Percentiles rank a stretch among this genome's conserved stretches.
phyloP scores from a whole-genome alignment of 2,888 invertebrate genomes.

The Pasiphila rectangulata region DNA sequence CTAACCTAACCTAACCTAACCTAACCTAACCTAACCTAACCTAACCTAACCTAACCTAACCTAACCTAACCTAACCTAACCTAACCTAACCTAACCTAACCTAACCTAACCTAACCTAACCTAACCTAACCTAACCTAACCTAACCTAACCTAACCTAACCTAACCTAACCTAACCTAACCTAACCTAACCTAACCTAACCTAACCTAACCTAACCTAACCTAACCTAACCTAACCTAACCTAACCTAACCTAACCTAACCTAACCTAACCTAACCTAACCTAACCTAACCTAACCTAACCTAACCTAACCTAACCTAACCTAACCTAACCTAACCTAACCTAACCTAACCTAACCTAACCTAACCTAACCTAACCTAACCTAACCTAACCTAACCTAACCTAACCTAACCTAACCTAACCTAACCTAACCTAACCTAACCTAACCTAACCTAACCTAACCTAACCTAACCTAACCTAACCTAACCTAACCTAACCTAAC shows the following conservation, averaged over 20 bases:
- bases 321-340: constrained; percentile 14
- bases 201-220: constrained; percentile 14
- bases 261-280: constrained; percentile 14
- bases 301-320: constrained; percentile 14
- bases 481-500: constrained; percentile 14
- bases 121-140: constrained; percentile 14
- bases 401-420: constrained; percentile 13
- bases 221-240: constrained; percentile 14
- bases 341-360: constrained; percentile 14
- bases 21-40: constrained; percentile 17
- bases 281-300: constrained; percentile 14
- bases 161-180: constrained; percentile 14
- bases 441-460: constrained; percentile 14
- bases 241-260: constrained; percentile 14
- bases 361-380: constrained; percentile 14
- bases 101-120: constrained; percentile 14
- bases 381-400: constrained; percentile 14
- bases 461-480: constrained; percentile 14
- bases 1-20: constrained; percentile 17
- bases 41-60: constrained; percentile 16
- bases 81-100: constrained; percentile 16
- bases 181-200: constrained; percentile 14
- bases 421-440: constrained; percentile 14
- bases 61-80: constrained; percentile 16
- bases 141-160: constrained; percentile 14